phyloP scores from a whole-genome alignment of 2,113 vertebrate species.

The Brienomyrus longianalis region DNA sequence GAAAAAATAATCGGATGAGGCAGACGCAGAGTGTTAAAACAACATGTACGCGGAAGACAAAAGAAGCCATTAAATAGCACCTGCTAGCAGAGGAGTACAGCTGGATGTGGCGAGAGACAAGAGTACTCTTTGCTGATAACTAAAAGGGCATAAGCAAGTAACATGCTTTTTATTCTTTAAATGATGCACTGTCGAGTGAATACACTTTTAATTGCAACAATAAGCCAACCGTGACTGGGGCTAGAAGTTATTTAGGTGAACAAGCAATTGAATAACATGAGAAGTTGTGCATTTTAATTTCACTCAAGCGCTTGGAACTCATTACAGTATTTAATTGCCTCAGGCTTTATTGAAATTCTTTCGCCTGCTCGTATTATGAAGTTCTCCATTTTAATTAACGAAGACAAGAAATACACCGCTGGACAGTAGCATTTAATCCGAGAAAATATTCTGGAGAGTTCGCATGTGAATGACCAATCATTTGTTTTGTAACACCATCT shows the following conservation, averaged over 20 bases:
- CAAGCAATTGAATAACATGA: neutral
- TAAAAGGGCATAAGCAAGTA: neutral
- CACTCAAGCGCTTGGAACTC: neutral
- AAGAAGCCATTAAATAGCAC: neutral
- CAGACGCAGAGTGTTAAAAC: neutral
- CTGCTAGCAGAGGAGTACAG: neutral
- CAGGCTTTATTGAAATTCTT: neutral
- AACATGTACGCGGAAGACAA: neutral
- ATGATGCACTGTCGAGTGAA: neutral
- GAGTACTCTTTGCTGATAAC: conserved; percentile 26
- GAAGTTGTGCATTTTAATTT: neutral
- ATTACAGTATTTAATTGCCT: neutral
- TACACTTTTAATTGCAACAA: neutral
- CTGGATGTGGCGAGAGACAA: conserved; percentile 5
- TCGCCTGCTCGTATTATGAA: neutral
- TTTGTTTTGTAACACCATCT: neutral
- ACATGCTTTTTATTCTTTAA: conserved; percentile 1
- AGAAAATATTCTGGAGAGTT: neutral
- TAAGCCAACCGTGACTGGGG: neutral
- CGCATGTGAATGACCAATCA: neutral
- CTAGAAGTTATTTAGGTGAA: neutral
- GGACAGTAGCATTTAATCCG: neutral
- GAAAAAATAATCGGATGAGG: neutral
- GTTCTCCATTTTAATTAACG: neutral
- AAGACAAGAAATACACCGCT: neutral